Evolutionary conservation across 1,140 invertebrate species (phyloP).

Genomic region (Drosophila ananassae): DNA sequence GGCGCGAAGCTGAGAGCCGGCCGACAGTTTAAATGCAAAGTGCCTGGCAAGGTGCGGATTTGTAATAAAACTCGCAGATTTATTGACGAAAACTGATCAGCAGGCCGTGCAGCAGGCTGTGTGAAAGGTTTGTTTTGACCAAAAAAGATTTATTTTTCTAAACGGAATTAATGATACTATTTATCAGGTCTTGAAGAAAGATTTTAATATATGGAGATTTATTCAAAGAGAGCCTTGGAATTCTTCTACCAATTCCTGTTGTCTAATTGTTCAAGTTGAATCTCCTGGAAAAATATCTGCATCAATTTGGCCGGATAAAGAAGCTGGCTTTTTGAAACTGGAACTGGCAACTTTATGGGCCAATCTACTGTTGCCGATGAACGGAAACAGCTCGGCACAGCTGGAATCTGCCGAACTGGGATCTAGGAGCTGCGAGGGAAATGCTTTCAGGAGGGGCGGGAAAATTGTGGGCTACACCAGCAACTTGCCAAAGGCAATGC

Average conservation of each 20-base stretch:
- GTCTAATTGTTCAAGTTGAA: slow-evolving; percentile 23
- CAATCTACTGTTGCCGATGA: slow-evolving; percentile 44
- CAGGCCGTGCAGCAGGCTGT: not conserved
- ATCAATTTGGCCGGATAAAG: not conserved
- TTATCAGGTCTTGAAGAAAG: not conserved
- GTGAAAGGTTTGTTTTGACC: not conserved
- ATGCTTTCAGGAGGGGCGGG: slow-evolving; percentile 40
- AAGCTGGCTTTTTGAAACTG: slow-evolving; percentile 21
- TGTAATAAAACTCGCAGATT: slow-evolving; percentile 14
- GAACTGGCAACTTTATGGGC: slow-evolving; percentile 38
- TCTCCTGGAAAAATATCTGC: not conserved
- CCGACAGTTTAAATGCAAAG: slow-evolving; percentile 27
- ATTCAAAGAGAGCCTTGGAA: not conserved
- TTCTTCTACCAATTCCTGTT: not conserved
- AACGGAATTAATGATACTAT: not conserved
- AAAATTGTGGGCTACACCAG: slow-evolving; percentile 18
- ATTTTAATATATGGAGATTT: too few species aligned
- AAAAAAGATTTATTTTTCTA: not conserved
- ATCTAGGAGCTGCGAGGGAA: slow-evolving; percentile 19
- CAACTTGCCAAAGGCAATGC: slow-evolving; percentile 54
- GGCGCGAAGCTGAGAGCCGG: slow-evolving; percentile 19
- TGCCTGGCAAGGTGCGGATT: slow-evolving; percentile 22
- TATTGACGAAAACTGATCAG: slow-evolving; percentile 2
- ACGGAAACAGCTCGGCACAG: slow-evolving; percentile 46
- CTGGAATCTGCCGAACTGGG: slow-evolving; percentile 25